Evolutionary conservation across 2,797 vertebrate species (phyloP).

Genomic region (Mormyrus hasselquistii): DNA sequence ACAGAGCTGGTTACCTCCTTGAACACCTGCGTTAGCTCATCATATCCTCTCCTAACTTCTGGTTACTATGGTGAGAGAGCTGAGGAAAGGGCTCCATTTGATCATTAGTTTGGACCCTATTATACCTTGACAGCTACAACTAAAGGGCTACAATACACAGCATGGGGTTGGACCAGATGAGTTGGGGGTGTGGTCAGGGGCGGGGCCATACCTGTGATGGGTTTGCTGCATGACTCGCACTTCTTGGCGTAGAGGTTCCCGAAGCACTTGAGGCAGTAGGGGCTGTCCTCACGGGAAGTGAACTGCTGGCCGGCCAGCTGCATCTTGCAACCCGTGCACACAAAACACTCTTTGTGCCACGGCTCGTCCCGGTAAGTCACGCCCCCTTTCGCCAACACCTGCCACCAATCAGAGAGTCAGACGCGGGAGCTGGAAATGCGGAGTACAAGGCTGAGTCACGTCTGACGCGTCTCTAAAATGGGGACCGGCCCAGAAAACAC

Average conservation of each 20-base stretch:
- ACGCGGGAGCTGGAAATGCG: not conserved
- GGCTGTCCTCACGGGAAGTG: slow-evolving; percentile 91
- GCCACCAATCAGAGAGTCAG: not conserved
- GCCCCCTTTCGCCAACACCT: slow-evolving; percentile 90
- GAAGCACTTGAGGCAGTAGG: slow-evolving; percentile 93
- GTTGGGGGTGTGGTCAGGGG: slow-evolving; percentile 31
- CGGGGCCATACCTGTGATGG: slow-evolving; percentile 82
- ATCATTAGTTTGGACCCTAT: not conserved
- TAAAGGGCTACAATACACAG: slow-evolving; percentile 47
- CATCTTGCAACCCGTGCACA: slow-evolving; percentile 87
- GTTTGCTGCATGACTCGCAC: slow-evolving; percentile 87
- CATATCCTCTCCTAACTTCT: not conserved
- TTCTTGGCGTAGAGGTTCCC: slow-evolving; percentile 97
- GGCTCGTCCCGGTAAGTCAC: slow-evolving; percentile 97
- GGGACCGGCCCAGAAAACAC: not conserved
- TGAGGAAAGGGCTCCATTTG: not conserved
- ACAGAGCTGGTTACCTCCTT: slow-evolving; percentile 31
- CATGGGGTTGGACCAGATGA: slow-evolving; percentile 62
- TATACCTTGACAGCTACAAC: not conserved
- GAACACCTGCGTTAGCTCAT: not conserved
- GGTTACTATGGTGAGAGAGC: not conserved
- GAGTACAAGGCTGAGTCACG: not conserved
- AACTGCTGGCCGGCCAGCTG: slow-evolving; percentile 97
- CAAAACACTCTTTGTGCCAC: slow-evolving; percentile 97
- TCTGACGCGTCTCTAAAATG: not conserved